Percentiles rank a stretch among this genome's conserved stretches.
Evolutionary conservation across 37 sponge, comb jelly and placozoan genomes (phyloP).

Genomic region (Aphrocallistes beatrix): DNA sequence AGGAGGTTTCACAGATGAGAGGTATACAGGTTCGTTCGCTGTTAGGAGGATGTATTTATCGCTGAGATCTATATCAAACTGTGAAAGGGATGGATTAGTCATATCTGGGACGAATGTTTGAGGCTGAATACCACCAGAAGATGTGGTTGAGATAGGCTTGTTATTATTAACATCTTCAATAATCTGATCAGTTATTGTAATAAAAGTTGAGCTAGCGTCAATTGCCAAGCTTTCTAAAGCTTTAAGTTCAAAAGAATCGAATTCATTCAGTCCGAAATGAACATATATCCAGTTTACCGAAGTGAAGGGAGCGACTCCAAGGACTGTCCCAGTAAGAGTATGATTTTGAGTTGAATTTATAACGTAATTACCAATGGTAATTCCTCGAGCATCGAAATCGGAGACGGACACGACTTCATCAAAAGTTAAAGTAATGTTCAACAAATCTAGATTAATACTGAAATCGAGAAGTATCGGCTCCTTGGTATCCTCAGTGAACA

Average conservation of each 20-base stretch:
- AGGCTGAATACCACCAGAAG: conserved; percentile 32
- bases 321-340: conserved; percentile 10
- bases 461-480: conserved; percentile 40
- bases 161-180: conserved; percentile 58
- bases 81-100: conserved; percentile 41
- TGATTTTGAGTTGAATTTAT: conserved; percentile 51
- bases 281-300: conserved; percentile 52
- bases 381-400: conserved; percentile 29
- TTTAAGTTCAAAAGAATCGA: conserved; percentile 46
- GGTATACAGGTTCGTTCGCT: conserved; percentile 63
- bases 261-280: conserved; percentile 34
- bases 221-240: conserved; percentile 37
- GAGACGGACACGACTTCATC: conserved; percentile 47
- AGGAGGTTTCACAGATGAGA: conserved; percentile 50
- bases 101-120: conserved; percentile 35
- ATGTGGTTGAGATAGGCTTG: conserved; percentile 15
- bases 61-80: conserved; percentile 35
- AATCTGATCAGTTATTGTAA: conserved; percentile 32
- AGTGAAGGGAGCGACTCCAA: conserved; percentile 11
- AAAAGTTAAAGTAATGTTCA: conserved; percentile 64
- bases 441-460: conserved; percentile 57
- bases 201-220: conserved; percentile 34
- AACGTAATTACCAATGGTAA: conserved; percentile 43
- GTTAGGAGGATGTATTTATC: conserved; percentile 49
- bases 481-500: conserved; percentile 22